Evolutionary conservation across 1,140 invertebrate species (phyloP).

Genomic region (Spodoptera litura): DNA sequence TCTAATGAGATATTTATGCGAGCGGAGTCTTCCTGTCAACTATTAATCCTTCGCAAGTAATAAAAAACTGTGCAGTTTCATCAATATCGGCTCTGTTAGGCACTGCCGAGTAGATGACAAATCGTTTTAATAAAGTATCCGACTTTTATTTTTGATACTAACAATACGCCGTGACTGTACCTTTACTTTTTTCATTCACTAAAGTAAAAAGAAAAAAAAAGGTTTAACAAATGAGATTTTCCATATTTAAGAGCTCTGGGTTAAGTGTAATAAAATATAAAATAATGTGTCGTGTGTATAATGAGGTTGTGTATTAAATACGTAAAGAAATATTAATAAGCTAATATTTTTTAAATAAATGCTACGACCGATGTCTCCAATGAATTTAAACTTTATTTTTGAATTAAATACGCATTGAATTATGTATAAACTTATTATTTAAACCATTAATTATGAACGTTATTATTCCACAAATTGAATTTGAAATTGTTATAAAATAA

Average conservation of each 20-base stretch:
- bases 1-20: slow-evolving; percentile 85
- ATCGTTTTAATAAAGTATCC: slow-evolving; percentile 43
- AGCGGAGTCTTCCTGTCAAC: slow-evolving; percentile 70
- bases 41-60: slow-evolving; percentile 74
- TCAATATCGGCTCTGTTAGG: slow-evolving; percentile 38
- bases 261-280: slow-evolving; percentile 5
- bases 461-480: slow-evolving; percentile 1
- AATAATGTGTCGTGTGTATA: slow-evolving; percentile 2
- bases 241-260: neutral
- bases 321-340: slow-evolving; percentile 6
- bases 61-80: slow-evolving; percentile 51
- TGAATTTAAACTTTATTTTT: slow-evolving; percentile 6
- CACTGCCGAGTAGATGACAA: slow-evolving; percentile 36
- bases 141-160: slow-evolving; percentile 35
- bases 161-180: slow-evolving; percentile 30
- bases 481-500: neutral
- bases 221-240: neutral
- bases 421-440: slow-evolving; percentile 6
- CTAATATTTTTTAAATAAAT: neutral
- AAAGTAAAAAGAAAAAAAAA: neutral
- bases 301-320: neutral
- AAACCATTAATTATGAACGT: slow-evolving; percentile 6
- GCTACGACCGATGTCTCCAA: neutral
- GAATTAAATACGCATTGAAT: neutral
- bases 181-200: slow-evolving; percentile 19